Conservation (phyloP, 2,888 invertebrate genomes). For the Anagyrus pseudococci region DNA sequence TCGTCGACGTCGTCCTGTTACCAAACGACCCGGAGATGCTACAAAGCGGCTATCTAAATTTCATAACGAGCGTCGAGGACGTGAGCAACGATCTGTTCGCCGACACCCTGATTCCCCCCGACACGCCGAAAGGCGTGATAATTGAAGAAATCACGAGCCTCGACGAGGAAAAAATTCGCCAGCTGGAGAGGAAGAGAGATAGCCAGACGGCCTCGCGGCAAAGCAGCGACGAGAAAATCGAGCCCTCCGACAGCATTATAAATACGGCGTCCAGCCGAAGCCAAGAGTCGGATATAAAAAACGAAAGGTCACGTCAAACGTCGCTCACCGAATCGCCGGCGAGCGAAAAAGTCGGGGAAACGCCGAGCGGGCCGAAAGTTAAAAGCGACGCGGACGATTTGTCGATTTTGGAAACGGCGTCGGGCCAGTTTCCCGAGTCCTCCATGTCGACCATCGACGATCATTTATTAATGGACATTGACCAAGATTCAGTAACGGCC, state of each 20-base stretch:
- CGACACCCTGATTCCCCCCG: too few species aligned
- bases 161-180: constrained; percentile 36
- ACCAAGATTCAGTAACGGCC: too few species aligned
- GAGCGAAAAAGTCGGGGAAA: too few species aligned
- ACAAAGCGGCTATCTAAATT: constrained; percentile 49
- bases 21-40: constrained; percentile 35
- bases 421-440: neutral
- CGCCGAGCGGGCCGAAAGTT: neutral
- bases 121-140: constrained; percentile 44
- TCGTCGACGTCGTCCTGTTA: constrained; percentile 18
- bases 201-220: neutral
- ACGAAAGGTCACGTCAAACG: too few species aligned
- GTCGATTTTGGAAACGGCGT: neutral
- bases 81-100: constrained; percentile 13
- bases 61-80: constrained; percentile 54
- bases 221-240: neutral
- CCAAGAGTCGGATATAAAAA: too few species aligned
- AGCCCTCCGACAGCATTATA: neutral
- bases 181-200: neutral
- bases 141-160: constrained; percentile 54
- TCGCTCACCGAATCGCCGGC: too few species aligned
- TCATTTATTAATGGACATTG: constrained; percentile 42
- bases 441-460: constrained; percentile 14
- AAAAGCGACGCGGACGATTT: neutral
- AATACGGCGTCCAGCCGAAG: too few species aligned